Base-by-base conservation (phyloP, 1,140 invertebrate genomes). In the Drosophila sproati region DNA sequence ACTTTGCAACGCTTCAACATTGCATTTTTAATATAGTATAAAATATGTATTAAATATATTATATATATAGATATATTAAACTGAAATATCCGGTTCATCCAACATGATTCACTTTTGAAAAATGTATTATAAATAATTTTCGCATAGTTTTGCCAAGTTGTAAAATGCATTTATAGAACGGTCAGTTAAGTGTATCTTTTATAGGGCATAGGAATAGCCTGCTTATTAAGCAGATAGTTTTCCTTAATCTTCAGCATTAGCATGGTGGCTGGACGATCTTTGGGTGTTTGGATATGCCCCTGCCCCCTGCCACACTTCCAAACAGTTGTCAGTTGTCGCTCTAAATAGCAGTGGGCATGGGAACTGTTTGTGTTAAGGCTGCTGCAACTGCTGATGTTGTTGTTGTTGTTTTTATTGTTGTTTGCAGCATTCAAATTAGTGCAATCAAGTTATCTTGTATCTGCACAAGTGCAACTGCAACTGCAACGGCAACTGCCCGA, bases 361-460 rank as follows among this genome's bases (percentile, higher is more conserved):
- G 85, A 88, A 88, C 83, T 61, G 59, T 68, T 77, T 41, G 12
- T 20, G 45, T 52, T 67, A 60, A 29, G 37, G 56, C 47, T 62
- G 56, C 20, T 48, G 41, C 28, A 52, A 48, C 6, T 37, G 51
- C 20, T n/a, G n/a, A n/a, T 71, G 34, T 31, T 72, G 54, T 54
- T 47, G 47, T 12, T 57, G 51, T 51, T 74, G 75, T 39, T 39
- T 8, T 8, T 39, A 8, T 39, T 68, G 10, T 8, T 39, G 37
- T 39, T 68, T 56, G 72, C 29, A 69, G 73, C 73, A 78, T 67
- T 83, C 80, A 91, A 91, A 91, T 91, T 91, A 91, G 88, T 91
- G 78, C 83, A 91, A 91, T 91, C 83, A 91, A 88, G 77, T 88
- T 89, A 88, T 88, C 85, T 88, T 88, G 85, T 78, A 77, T 88